A percentile compares a stretch with the other conserved stretches of the same genome.
Evolutionary conservation across 2,113 vertebrate species (phyloP).

Genomic region (Chaenogobius annularis): DNA sequence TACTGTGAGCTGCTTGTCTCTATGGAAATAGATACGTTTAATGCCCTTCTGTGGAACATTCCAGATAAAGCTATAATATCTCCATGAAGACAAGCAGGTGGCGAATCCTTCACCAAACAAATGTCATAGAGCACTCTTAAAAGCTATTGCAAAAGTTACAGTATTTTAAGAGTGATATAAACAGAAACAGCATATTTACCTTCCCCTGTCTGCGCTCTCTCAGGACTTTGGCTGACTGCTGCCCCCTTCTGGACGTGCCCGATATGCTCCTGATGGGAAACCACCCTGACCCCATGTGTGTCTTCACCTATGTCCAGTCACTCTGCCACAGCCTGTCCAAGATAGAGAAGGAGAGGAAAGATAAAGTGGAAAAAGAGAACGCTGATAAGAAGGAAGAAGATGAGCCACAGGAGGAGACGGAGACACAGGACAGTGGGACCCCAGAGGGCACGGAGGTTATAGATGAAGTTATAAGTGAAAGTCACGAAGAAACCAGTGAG

Average conservation of each 20-base stretch:
- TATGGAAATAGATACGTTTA: not conserved
- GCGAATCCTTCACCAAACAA: not conserved
- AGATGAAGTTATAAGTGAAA: constrained; percentile 1
- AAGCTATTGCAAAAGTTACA: not conserved
- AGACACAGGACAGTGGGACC: constrained; percentile 5
- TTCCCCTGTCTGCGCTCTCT: not conserved
- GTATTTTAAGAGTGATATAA: not conserved
- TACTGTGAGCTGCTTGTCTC: not conserved
- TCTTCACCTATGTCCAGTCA: constrained; percentile 83
- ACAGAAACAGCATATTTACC: not conserved
- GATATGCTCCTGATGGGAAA: constrained; percentile 78
- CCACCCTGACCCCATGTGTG: constrained; percentile 75
- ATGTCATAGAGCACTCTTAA: not conserved
- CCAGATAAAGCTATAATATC: too few species aligned
- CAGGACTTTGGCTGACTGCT: constrained; percentile 78
- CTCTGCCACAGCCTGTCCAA: constrained; percentile 79
- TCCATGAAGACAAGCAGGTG: not conserved
- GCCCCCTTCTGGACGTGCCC: constrained; percentile 76
- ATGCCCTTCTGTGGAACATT: not conserved
- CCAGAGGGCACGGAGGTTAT: constrained; percentile 18
- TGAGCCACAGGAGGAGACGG: constrained; percentile 34
- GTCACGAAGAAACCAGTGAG: constrained; percentile 18
- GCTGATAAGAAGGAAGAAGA: constrained; percentile 24
- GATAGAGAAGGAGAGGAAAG: constrained; percentile 79
- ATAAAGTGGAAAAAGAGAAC: constrained; percentile 53